Evolutionary conservation across 2,797 vertebrate genomes (phyloP), one percentile per base, ranked within the genome.

Genomic region (Chrosomus eos): DNA sequence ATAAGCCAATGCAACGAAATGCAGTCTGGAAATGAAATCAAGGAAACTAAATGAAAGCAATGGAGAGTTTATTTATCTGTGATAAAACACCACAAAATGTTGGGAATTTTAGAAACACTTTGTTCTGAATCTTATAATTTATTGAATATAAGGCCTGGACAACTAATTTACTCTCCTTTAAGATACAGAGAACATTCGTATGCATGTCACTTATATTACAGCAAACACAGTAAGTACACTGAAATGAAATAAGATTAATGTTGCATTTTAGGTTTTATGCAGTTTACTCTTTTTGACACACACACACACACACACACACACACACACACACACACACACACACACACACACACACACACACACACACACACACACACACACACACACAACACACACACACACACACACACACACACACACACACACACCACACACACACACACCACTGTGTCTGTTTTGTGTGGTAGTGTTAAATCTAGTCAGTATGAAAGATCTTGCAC

Each of bases 401-500:
- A 31, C 38, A 9, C 38, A 9, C 7, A 40, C 38, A 1, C 38
- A 1, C 38, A 40, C 4, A 5, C 38, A 40, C 40, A 40, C 8
- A 40, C 40, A 9, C 40, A 2, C 3, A 45, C n/a, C 4, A 5
- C 38, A 40, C 40, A 40, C 8, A 40, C 40, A 9, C 40, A 2
- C 3, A 45, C n/a, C n/a, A n/a, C n/a, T n/a, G n/a, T n/a, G 0
- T 16, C 4, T 38, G 6, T 64, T 45, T 33, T 67, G 78, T 36
- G 21, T 40, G n/a, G 45, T 70, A 55, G 33, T 40, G 48, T 60
- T 58, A 31, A 45, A 40, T 23, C 11, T 43, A 9, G 5, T 28
- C n/a, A 38, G 14, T 51, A 26, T 80, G 14, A n/a, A 68, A 3
- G 45, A 36, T 68, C 55, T 80, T 55, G 31, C 78, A 80, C 64